Conservation (phyloP, 2,888 invertebrate species). For the Dyspetes luteomarginatus region DNA sequence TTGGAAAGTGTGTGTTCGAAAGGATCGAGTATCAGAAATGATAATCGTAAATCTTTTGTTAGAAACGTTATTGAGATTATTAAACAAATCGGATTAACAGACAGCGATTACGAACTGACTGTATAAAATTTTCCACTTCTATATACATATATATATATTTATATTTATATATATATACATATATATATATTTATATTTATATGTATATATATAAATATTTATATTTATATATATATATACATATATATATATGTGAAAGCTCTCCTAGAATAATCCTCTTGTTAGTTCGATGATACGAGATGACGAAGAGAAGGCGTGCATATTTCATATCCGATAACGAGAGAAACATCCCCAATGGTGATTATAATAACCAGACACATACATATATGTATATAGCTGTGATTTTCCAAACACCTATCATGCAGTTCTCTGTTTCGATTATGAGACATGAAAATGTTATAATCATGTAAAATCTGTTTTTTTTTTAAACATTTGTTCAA, state of each 20-base stretch:
- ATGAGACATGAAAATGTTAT: neutral
- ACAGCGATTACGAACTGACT: neutral
- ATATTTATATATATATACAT: neutral
- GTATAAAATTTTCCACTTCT: too few relatives aligned
- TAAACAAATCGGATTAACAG: neutral
- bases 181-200: neutral
- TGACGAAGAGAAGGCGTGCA: neutral
- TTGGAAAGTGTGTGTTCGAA: too few relatives aligned
- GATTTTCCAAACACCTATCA: neutral
- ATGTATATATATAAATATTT: neutral
- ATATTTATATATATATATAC: neutral
- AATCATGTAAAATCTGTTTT: neutral
- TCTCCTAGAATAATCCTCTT: neutral
- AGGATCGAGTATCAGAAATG: too few relatives aligned
- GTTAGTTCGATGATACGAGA: neutral
- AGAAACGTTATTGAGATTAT: too few relatives aligned
- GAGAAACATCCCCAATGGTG: neutral
- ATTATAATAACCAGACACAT: neutral
- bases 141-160: neutral
- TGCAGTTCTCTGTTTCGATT: neutral
- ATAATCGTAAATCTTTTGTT: too few relatives aligned
- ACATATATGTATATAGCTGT: neutral
- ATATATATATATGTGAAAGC: neutral
- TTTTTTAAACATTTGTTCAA: neutral
- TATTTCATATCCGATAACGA: neutral